phyloP scores from a whole-genome alignment of 2,113 vertebrate species.

The Ramphastos sulfuratus region DNA sequence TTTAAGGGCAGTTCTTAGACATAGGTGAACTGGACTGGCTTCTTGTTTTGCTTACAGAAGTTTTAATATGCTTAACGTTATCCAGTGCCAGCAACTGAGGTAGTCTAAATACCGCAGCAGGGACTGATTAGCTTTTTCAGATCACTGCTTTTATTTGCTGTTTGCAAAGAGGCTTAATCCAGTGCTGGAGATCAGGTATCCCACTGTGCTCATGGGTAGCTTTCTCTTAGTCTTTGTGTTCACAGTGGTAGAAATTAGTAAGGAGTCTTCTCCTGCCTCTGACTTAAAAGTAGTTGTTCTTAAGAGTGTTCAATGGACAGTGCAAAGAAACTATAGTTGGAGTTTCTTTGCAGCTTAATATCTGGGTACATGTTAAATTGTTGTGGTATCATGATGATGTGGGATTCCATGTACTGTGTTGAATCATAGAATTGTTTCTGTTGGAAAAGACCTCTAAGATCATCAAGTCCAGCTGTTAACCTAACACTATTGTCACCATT shows the following conservation, averaged over 20 bases:
- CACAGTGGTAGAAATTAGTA: slow-evolving; percentile 67
- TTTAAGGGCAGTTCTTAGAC: neutral
- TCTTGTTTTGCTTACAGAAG: slow-evolving; percentile 72
- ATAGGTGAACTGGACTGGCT: slow-evolving; percentile 23
- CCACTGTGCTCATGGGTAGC: slow-evolving; percentile 72
- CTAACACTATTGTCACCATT: too few relatives aligned
- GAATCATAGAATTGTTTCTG: neutral
- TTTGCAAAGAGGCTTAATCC: slow-evolving; percentile 81
- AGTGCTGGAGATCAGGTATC: slow-evolving; percentile 73
- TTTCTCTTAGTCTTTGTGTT: slow-evolving; percentile 74
- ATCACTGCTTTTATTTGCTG: slow-evolving; percentile 78
- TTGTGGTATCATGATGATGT: neutral
- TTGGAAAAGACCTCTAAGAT: too few relatives aligned
- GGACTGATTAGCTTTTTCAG: slow-evolving; percentile 85
- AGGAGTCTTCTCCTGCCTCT: slow-evolving; percentile 57
- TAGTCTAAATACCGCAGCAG: slow-evolving; percentile 81
- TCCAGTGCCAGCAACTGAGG: slow-evolving; percentile 68
- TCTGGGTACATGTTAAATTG: neutral
- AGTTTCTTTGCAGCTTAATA: neutral
- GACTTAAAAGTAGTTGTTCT: slow-evolving; percentile 50
- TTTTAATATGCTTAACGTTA: slow-evolving; percentile 81
- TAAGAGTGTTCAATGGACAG: neutral
- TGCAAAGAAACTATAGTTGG: neutral
- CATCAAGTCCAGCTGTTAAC: too few relatives aligned
- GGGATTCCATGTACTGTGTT: neutral